A percentile compares a stretch with the other conserved stretches of the same genome.
Conservation (phyloP, 64 coral and sea anemone genomes). For the Montipora efflorescens region DNA sequence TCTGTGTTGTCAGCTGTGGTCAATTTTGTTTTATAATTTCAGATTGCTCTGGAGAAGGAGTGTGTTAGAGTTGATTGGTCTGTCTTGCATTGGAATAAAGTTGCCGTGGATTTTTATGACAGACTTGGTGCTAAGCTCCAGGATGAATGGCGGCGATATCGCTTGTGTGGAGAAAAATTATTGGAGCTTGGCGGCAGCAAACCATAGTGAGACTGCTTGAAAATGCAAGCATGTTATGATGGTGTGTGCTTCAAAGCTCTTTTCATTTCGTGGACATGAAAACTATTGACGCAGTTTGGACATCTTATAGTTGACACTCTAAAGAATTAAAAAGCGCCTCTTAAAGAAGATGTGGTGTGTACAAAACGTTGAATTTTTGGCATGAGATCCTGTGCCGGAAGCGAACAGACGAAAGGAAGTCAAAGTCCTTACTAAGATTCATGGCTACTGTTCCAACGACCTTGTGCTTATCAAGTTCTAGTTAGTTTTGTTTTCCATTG, state of each 20-base stretch:
- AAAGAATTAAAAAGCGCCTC: too few relatives aligned
- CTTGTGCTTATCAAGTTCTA: too few relatives aligned
- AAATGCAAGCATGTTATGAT: too few relatives aligned
- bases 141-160: conserved; percentile 49
- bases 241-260: not conserved
- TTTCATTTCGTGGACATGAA: not conserved
- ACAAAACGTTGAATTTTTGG: too few relatives aligned
- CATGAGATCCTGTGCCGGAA: too few relatives aligned
- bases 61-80: conserved; percentile 72
- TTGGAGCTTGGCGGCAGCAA: conserved; percentile 60
- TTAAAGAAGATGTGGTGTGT: too few relatives aligned
- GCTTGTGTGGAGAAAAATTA: conserved; percentile 52
- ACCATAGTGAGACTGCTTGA: not conserved
- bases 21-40: not conserved
- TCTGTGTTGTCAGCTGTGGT: not conserved
- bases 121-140: conserved; percentile 47
- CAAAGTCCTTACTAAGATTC: not conserved
- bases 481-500: too few relatives aligned
- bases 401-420: too few relatives aligned
- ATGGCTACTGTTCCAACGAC: too few relatives aligned
- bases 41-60: conserved; percentile 58
- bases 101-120: conserved; percentile 60
- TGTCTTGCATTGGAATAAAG: conserved; percentile 76
- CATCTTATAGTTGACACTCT: too few relatives aligned
- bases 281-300: not conserved